These are phyloP conservation scores for Heliocidaris erythrogramma DNA, from an alignment of 35 echinoderm and acorn worm genomes.

Conservation along the genomic window DNA sequence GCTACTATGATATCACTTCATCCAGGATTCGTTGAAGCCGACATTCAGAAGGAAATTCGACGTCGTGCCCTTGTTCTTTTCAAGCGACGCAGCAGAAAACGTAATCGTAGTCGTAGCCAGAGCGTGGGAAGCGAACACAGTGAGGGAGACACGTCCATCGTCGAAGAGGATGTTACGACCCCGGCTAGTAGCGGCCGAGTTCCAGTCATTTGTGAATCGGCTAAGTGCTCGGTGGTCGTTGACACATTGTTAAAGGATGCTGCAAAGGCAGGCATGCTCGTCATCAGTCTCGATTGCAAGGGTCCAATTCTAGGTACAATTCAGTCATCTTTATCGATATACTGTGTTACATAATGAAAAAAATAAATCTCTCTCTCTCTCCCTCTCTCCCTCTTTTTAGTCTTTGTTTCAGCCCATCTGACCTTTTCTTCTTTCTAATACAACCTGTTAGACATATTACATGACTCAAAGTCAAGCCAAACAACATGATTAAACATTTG, in stretches of 20 bases:
- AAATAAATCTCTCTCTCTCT: too few species aligned
- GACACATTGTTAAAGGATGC: constrained; percentile 30
- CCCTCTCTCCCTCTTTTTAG: too few species aligned
- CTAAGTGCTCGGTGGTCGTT: constrained; percentile 25
- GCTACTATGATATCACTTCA: constrained; percentile 28
- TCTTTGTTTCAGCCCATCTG: too few species aligned
- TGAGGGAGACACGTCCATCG: neutral
- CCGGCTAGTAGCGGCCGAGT: neutral
- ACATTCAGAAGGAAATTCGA: constrained; percentile 41
- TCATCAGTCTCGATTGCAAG: constrained; percentile 40
- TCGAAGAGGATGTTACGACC: neutral
- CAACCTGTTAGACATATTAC: too few species aligned
- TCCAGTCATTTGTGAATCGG: neutral
- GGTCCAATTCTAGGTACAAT: neutral
- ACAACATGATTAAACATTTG: too few species aligned
- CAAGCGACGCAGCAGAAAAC: neutral
- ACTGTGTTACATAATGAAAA: too few species aligned
- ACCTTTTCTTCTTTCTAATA: too few species aligned
- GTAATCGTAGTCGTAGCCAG: neutral
- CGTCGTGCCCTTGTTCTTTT: neutral
- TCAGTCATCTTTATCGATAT: too few species aligned
- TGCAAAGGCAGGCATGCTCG: neutral
- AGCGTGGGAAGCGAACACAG: neutral
- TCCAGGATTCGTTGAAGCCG: constrained; percentile 34
- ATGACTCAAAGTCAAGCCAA: too few species aligned